Base-by-base conservation (phyloP, 1,140 invertebrate species). In the Micrasema longulum region DNA sequence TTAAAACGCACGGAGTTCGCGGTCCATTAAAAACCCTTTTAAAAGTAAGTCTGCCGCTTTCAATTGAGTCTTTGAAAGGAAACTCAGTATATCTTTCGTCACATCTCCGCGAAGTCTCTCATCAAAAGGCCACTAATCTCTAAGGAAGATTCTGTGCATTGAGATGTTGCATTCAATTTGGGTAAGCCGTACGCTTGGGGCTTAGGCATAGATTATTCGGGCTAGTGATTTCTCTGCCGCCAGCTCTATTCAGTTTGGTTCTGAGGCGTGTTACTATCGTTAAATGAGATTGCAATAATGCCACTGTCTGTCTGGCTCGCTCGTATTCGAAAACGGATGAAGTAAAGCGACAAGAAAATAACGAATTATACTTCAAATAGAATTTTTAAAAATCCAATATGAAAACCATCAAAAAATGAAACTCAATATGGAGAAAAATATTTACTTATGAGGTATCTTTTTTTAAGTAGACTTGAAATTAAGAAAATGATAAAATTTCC, bases 91-190 rank as follows among this genome's bases (percentile, higher is more conserved):
- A 57, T 57, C 53, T 57, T 14, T 18, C 26, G 3, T 38, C 9
- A 18, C 53, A 52, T 57, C 26, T 35, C 53, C 12, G 53, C 31
- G n/a, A 31, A 57, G 53, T 31, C 26, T 57, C 53, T n/a, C 53
- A 12, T 57, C 53, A 38, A 57, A 22, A 57, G 53, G 53, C 53
- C 20, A 18, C 38, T 69, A 57, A 69, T 69, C 66, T 55, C 38
- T 18, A 16, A 50, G 63, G n/a, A 69, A 53, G 68, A 35, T 52
- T 20, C 36, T 18, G 68, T 48, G 68, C 68, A 62, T 69, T 69
- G 38, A 69, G 55, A 63, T 43, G 31, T 63, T 50, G 68, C 55
- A 69, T 62, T 50, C 41, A 62, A 48, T 69, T 62, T 50, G 10
- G 26, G 26, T 62, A 62, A 69, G 68, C 43, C 26, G 18, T 7